Base-by-base conservation (phyloP, 2,797 vertebrate genomes). In the Microctenopoma steveboyesi region DNA sequence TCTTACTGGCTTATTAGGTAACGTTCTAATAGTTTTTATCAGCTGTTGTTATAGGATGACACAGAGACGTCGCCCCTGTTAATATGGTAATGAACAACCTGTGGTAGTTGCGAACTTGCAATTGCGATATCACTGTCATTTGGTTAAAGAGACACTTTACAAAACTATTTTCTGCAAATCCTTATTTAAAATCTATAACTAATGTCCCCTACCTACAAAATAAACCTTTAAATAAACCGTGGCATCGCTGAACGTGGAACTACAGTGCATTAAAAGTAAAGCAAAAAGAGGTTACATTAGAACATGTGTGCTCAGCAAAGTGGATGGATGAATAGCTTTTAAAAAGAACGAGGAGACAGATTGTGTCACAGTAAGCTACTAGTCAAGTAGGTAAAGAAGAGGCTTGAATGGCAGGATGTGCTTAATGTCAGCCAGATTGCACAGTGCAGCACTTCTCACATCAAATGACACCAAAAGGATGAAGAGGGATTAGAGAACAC, bases 361-460 rank as follows among this genome's bases (percentile, higher is more conserved):
- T 88, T 88, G 87, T 89, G 89, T 90, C 89, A 89, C 88, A 86
- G 85, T 86, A 64, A 89, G 86, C 82, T 49, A 72, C 64, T 54
- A 86, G 77, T 84, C 74, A 68, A 81, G 79, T 74, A 86, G 84
- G 81, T 82, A 87, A 78, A 88, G 86, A 83, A 71, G 86, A 70
- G 76, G 74, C 55, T 80, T 90, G 82, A 86, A 90, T 90, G 82
- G 89, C 88, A 83, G 85, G 85, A 84, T 84, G 77, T 84, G 88
- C 90, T 91, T 90, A 90, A 89, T 82, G 89, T 89, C 90, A 90
- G 88, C 84, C 85, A 87, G 88, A 90, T 69, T 88, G 89, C 87
- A 89, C 72, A 71, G 77, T 76, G 84, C 85, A 86, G 86, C 87
- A 88, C 87, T 88, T 85, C 86, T 89, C 72, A 69, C 79, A 56